Evolutionary conservation across 1,140 invertebrate genomes (phyloP).

Genomic region (Macrocentrus cingulum): DNA sequence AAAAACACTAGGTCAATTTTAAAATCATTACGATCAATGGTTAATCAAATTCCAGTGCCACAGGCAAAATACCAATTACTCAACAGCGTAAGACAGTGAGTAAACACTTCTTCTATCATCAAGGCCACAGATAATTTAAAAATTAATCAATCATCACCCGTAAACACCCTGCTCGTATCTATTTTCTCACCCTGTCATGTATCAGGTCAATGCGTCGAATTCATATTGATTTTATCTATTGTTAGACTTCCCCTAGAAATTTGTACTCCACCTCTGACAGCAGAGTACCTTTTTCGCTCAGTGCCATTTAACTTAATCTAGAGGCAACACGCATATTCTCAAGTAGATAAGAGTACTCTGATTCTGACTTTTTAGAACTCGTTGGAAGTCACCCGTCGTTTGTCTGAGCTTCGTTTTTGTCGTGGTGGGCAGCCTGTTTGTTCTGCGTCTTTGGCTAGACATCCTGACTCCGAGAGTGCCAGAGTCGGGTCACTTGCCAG

Average conservation of each 20-base stretch:
- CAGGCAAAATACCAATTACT: conserved; percentile 45
- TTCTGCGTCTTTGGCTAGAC: conserved; percentile 35
- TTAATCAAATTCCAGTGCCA: conserved; percentile 42
- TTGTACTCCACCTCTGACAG: no score
- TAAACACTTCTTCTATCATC: conserved; percentile 15
- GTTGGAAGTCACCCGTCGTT: conserved; percentile 37
- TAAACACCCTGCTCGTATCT: not conserved
- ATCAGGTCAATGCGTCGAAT: conserved; percentile 17
- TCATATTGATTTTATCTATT: conserved; percentile 28
- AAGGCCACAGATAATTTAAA: not conserved
- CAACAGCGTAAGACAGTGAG: conserved; percentile 41
- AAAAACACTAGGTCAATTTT: no score
- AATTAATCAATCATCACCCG: not conserved
- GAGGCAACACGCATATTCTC: no score
- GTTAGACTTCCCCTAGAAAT: not conserved
- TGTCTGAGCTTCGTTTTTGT: conserved; percentile 36
- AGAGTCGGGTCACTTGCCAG: not conserved
- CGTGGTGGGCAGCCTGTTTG: conserved; percentile 33
- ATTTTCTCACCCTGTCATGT: not conserved
- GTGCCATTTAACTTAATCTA: no score
- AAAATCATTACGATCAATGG: conserved; percentile 44
- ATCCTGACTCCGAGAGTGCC: conserved; percentile 25
- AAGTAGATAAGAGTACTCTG: no score
- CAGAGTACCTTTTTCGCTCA: no score
- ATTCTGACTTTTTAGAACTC: conserved; percentile 37